Conservation (phyloP, 2,888 invertebrate species). For the Apotomis capreana region DNA sequence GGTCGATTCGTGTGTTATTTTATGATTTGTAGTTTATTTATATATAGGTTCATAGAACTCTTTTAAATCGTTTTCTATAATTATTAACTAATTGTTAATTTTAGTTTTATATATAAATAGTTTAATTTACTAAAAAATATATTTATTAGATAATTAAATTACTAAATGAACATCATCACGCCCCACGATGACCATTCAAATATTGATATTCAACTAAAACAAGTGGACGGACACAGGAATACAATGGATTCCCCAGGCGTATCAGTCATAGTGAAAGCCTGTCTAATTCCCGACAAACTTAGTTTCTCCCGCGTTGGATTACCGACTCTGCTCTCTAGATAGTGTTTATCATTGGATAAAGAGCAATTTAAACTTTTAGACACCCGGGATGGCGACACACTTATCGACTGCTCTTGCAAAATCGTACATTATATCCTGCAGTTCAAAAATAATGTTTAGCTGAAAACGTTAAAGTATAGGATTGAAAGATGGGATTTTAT, state of each 20-base stretch:
- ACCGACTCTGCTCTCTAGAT: neutral
- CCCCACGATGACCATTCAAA: too few species aligned
- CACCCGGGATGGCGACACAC: constrained; percentile 13
- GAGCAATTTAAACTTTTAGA: constrained; percentile 30
- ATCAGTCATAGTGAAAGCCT: constrained; percentile 8
- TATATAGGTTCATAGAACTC: too few species aligned
- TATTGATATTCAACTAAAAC: too few species aligned
- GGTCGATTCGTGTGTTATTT: too few species aligned
- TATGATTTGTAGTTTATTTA: too few species aligned
- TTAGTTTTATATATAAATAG: too few species aligned
- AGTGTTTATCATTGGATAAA: constrained; percentile 16
- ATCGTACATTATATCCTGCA: neutral
- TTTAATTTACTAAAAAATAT: too few species aligned
- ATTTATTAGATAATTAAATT: too few species aligned
- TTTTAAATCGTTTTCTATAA: too few species aligned
- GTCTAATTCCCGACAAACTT: constrained; percentile 26
- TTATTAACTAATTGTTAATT: too few species aligned
- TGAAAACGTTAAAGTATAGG: neutral
- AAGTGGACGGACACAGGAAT: neutral
- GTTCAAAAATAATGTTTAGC: constrained; percentile 13
- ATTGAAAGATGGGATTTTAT: too few species aligned
- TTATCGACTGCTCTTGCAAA: constrained; percentile 8
- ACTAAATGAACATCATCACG: too few species aligned
- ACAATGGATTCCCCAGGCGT: neutral
- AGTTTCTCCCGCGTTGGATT: constrained; percentile 11